Conservation (phyloP, 2,888 invertebrate species). For the Maniola hyperantus region DNA sequence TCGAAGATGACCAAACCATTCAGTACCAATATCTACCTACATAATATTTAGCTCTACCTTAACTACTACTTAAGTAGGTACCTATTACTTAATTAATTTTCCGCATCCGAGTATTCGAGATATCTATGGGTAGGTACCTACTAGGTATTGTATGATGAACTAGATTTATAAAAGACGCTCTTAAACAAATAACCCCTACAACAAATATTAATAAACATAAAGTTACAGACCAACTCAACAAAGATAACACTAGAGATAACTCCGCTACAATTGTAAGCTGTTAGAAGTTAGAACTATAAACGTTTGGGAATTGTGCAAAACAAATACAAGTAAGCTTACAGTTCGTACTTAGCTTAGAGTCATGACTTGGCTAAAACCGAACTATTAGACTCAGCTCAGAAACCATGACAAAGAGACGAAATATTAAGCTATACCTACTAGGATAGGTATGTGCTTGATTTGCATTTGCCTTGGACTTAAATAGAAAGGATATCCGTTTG, state of each 20-base stretch:
- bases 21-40: too few relatives aligned
- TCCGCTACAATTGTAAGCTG: slow-evolving; percentile 8
- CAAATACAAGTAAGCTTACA: slow-evolving; percentile 17
- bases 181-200: not conserved
- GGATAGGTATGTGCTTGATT: slow-evolving; percentile 57
- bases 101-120: too few relatives aligned
- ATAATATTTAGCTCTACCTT: too few relatives aligned
- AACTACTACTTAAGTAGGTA: too few relatives aligned
- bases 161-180: not conserved
- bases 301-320: slow-evolving; percentile 10
- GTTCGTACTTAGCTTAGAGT: slow-evolving; percentile 11
- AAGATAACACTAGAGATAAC: slow-evolving; percentile 19
- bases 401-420: slow-evolving; percentile 59
- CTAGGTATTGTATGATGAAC: not conserved
- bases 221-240: not conserved
- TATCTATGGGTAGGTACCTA: too few relatives aligned
- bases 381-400: slow-evolving; percentile 36
- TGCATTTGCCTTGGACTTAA: slow-evolving; percentile 74
- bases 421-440: slow-evolving; percentile 59
- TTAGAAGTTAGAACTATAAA: slow-evolving; percentile 20
- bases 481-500: slow-evolving; percentile 80
- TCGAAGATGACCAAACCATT: too few relatives aligned
- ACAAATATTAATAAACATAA: slow-evolving; percentile 3
- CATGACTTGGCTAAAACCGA: slow-evolving; percentile 21
- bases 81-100: too few relatives aligned